Evolutionary conservation across 2,888 invertebrate genomes (phyloP), one percentile per base, ranked within the genome.

Genomic region (Sycophila texana): DNA sequence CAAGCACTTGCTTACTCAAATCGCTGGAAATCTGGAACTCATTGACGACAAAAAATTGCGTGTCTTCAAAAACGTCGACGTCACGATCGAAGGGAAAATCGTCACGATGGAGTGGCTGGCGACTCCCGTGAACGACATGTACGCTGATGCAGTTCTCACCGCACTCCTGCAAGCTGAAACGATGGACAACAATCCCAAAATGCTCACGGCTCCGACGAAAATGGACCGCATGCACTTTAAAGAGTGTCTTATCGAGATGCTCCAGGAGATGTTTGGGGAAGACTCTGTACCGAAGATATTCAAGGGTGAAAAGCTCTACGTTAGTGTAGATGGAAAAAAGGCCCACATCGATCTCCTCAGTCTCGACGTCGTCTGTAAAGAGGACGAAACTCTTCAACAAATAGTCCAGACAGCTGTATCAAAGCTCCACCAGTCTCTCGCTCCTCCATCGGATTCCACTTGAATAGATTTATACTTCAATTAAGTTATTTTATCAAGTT

Each of bases 101-200:
- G 95, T 98, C 47, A 94, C 96, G 0, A 92, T 99, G 79, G 98
- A 98, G 93, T 99, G 99, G 99, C 92, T 95, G 63, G 97, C 98
- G 10, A 96, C 96, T 88, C 98, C 99, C 0, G 95, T 98, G 65
- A 96, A 97, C 87, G 99, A 99, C 91, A 99, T 99, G 98, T 99
- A 96, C 91, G 99, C 99, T 47, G 99, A 99, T 92, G 96, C 99
- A 47, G 95, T 98, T 47, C 92, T 98, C 74, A 96, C 97, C 0
- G 97, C 96, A 61, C 92, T 98, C 57, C 92, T 99, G 85, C 95
- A 96, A 89, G 97, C 97, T 0, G 96, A 96, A 88, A 90, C 93
- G 84, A 91, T 94, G 68, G 94, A 94, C 80, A 92, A 92, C 0
- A 92, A 93, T 47, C 92, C 94, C 1, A 94, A 94, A 85, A 92